Base-by-base conservation (phyloP, 2,797 vertebrate species). In the Melanogrammus aeglefinus region DNA sequence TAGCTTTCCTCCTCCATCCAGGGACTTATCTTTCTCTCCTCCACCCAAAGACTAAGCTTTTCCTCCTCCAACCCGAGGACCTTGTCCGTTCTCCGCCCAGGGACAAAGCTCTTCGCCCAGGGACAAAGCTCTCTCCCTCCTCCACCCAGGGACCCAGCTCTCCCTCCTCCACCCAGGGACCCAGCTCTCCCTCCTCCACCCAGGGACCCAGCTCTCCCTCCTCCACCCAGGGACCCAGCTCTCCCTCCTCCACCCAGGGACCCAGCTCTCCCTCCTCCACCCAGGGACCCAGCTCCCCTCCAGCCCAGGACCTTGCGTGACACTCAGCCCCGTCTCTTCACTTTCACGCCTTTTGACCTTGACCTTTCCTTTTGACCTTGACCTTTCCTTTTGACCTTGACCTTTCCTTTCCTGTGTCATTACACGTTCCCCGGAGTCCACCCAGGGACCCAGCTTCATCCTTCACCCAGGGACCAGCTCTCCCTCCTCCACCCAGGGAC, bases 261-360 rank as follows among this genome's bases (percentile, higher is more conserved):
- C 51, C 51, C 8, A 7, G 14, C 47, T 3, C 18, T 63, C 51
- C 57, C 57, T 66, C 57, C 57, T 66, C 57, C 57, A 24, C n/a
- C 57, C n/a, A 27, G n/a, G 3, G 57, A 66, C n/a, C n/a, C 10
- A 24, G 57, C 36, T 38, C 8, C 36, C 8, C 36, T 38, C 36
- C 69, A 70, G 27, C 82, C 82, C 44, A 27, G 79, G 80, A 86
- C 84, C 13, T 85, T 81, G 87, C 76, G 75, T 89, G 88, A 89
- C 81, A 76, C 84, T 84, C 13, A 41, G 76, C 31, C 83, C 84
- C 79, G n/a, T 89, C 88, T 90, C 87, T 83, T 85, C 84, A 88
- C 84, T 91, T 92, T 92, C 89, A 90, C 79, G 86, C 87, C 89
- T 89, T 92, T 93, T 94, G 91, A 91, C 89, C 90, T 89, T 92